A percentile compares a stretch with the other conserved stretches of the same genome.
Conservation (phyloP, 2,797 vertebrate genomes). For the Lateolabrax maculatus region DNA sequence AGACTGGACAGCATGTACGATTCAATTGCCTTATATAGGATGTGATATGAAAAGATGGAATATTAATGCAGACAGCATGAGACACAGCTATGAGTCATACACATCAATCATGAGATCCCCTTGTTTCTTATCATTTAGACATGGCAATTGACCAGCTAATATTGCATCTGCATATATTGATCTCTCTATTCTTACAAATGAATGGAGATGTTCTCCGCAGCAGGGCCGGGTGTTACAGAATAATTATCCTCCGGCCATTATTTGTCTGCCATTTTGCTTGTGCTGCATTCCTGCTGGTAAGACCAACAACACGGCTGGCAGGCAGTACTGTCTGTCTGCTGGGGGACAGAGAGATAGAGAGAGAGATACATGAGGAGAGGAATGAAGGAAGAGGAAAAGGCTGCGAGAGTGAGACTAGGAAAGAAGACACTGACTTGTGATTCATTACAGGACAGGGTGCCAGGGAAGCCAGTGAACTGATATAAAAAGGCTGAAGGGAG, state of each 20-base stretch:
- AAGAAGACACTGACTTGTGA: conserved; percentile 58
- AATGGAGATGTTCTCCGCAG: conserved; percentile 52
- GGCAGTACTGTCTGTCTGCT: conserved; percentile 37
- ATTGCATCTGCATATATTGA: conserved; percentile 66
- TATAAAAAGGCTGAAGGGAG: conserved; percentile 67
- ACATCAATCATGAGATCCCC: conserved; percentile 65
- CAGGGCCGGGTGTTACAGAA: conserved; percentile 26
- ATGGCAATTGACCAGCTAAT: conserved; percentile 64
- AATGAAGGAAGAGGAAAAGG: conserved; percentile 14
- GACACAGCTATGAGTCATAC: conserved; percentile 62
- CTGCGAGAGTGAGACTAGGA: conserved; percentile 31
- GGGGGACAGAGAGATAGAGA: conserved; percentile 9
- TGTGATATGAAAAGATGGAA: conserved; percentile 67
- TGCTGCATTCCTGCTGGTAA: conserved; percentile 43
- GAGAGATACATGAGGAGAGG: conserved; percentile 24
- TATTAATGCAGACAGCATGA: conserved; percentile 70
- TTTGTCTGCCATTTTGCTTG: conserved; percentile 55
- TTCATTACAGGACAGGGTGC: conserved; percentile 74
- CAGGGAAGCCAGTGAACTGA: conserved; percentile 71
- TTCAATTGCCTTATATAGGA: conserved; percentile 60
- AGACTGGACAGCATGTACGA: conserved; percentile 70
- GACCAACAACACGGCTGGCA: conserved; percentile 39
- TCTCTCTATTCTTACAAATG: conserved; percentile 58
- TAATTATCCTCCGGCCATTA: conserved; percentile 56
- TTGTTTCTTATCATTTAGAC: conserved; percentile 70